Evolutionary conservation across 2,113 vertebrate species (phyloP).

Genomic region (Anolis sagrei): DNA sequence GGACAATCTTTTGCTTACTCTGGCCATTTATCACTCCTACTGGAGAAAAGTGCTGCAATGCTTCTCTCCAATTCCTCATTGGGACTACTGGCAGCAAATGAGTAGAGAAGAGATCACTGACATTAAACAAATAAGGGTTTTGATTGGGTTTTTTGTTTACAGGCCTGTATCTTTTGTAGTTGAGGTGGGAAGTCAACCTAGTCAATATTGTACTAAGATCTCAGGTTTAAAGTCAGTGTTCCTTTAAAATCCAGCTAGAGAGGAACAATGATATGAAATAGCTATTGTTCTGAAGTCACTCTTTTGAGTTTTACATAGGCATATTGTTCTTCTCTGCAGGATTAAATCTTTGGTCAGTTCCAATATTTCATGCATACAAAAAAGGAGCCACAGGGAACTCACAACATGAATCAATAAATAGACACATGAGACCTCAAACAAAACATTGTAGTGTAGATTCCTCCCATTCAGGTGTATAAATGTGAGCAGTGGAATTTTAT

Average conservation of each 20-base stretch:
- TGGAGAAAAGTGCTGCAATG: too few relatives aligned
- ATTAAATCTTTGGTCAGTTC: background rate
- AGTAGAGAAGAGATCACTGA: too few relatives aligned
- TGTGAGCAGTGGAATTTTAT: background rate
- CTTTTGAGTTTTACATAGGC: background rate
- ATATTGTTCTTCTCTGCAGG: background rate
- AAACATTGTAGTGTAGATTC: background rate
- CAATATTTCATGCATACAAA: background rate
- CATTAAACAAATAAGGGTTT: too few relatives aligned
- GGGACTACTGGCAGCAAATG: too few relatives aligned
- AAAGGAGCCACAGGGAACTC: background rate
- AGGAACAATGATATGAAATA: background rate
- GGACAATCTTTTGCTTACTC: too few relatives aligned
- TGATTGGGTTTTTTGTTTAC: too few relatives aligned
- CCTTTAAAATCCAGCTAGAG: background rate
- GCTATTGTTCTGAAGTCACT: background rate
- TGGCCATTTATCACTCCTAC: too few relatives aligned
- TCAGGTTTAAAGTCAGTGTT: background rate
- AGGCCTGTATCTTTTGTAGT: too few relatives aligned
- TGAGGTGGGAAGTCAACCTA: too few relatives aligned
- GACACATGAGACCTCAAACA: background rate
- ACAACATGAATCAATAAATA: background rate
- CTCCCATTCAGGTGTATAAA: background rate
- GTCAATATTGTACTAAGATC: background rate
- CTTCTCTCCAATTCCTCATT: too few relatives aligned